Evolutionary conservation across 2,888 invertebrate species (phyloP), one percentile per base, ranked within the genome.

Genomic region (Troides aeacus): DNA sequence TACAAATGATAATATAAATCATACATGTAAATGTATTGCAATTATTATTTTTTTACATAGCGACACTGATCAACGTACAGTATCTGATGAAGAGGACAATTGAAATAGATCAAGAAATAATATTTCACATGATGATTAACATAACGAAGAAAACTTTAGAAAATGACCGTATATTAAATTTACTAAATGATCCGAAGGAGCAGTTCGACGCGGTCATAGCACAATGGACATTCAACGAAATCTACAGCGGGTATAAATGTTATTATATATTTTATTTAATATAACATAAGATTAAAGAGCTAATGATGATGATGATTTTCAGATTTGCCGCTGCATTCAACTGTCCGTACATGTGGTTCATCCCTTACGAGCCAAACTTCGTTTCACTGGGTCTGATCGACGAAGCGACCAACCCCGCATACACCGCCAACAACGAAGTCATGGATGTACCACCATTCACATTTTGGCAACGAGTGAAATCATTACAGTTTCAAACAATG

Each of bases 351-450:
- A 77, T 85, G 39, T 85, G 84, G 84, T 64, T 75, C 2, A 81
- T 80, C 66, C 84, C 86, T 0, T 78, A 84, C 76, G 84, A 82
- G 1, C 76, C 82, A 4, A 80, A 84, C 42, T 81, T 81, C 75
- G 71, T 78, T 30, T 75, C 78, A 0, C 15, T 84, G 24, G 74
- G 79, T 30, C 66, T 85, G 4, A 78, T 86, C 7, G 81, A 82
- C n/a, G 80, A 80, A 21, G 67, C 75, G 3, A 74, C 81, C 0
- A 84, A 80, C 59, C 84, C 86, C 12, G 80, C 85, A 1, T 85
- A 82, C 64, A 76, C 77, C 5, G 74, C 79, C 1, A 79, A 81
- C 64, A 75, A 78, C 39, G 57, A 78, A 21, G 76, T 79, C 3
- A 60, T 73, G 0, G 70, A 76, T 21, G 69, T 74, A 6, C 72